Evolutionary conservation across 2,113 vertebrate species (phyloP), one percentile per base, ranked within the genome.

Genomic region (Anoura caudifer): DNA sequence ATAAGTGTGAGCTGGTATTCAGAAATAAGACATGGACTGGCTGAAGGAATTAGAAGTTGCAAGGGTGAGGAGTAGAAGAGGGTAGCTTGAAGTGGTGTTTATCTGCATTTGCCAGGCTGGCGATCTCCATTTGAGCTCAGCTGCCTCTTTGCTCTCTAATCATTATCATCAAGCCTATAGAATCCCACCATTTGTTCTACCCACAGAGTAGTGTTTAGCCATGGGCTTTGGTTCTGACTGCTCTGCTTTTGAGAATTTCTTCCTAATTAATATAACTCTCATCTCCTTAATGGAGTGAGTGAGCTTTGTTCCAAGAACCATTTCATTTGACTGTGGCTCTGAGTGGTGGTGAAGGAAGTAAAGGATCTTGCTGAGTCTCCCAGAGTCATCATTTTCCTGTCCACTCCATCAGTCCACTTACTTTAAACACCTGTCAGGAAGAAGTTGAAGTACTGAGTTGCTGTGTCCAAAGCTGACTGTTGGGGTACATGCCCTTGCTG

Each of bases 281-380:
- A 98, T 97, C 45, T 94, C 84, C 85, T 92, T 97, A 97, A 97
- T 97, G 92, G 92, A 95, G 96, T 92, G 77, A 94, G 36, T 47
- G 87, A 95, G 33, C 96, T 91, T 63, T 85, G 87, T 97, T 97
- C 97, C 97, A 98, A 96, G 80, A 96, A 47, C 59, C 65, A 95
- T 97, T 97, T 97, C 87, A 97, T 97, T 97, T 97, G 96, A 94
- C 96, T 85, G 36, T 95, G 63, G 56, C 92, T 94, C 83, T 96
- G 75, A 65, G 14, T 77, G 28, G 73, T 93, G 36, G 45, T 31
- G 24, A 36, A 38, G n/a, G 16, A 24, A 84, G n/a, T 87, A 72
- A 95, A 73, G 20, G 22, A 89, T 85, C 80, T 89, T 16, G 4
- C 86, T 77, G 22, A 96, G 84, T 87, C 87, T 80, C 81, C 87